These are phyloP conservation scores for Pipistrellus nathusii DNA, from an alignment of 2,797 vertebrate genomes.

Conservation along the genomic window DNA sequence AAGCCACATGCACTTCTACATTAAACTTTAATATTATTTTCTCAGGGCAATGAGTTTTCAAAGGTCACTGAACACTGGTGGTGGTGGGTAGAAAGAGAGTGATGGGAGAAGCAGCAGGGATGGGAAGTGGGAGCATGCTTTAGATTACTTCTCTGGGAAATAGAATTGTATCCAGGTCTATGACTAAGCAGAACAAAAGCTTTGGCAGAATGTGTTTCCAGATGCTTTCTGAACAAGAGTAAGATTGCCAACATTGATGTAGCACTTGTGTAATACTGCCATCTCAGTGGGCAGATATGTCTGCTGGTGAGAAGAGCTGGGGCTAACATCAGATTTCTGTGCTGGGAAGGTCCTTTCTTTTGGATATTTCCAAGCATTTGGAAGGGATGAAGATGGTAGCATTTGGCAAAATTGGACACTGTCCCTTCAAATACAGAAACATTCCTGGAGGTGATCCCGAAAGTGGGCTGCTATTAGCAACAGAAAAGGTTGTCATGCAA, in stretches of 20 bases:
- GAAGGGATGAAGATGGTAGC: neutral
- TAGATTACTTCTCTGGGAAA: conserved; percentile 3
- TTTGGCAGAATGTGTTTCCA: conserved; percentile 8
- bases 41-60: neutral
- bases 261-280: neutral
- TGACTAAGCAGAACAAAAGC: conserved; percentile 31
- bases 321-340: neutral
- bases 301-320: neutral
- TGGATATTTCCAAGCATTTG: conserved; percentile 28
- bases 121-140: neutral
- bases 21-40: neutral
- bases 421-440: neutral
- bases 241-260: neutral
- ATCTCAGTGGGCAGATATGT: neutral
- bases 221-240: neutral
- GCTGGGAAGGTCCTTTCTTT: neutral
- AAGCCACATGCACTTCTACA: neutral
- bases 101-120: neutral
- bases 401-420: conserved; percentile 20
- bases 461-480: neutral
- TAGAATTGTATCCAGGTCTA: neutral
- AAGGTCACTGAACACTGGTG: neutral
- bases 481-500: neutral
- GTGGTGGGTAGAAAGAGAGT: neutral
- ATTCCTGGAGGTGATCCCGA: conserved; percentile 9